phyloP scores from a whole-genome alignment of 53 echinoderm and acorn worm species.

The Glandiceps talaboti region DNA sequence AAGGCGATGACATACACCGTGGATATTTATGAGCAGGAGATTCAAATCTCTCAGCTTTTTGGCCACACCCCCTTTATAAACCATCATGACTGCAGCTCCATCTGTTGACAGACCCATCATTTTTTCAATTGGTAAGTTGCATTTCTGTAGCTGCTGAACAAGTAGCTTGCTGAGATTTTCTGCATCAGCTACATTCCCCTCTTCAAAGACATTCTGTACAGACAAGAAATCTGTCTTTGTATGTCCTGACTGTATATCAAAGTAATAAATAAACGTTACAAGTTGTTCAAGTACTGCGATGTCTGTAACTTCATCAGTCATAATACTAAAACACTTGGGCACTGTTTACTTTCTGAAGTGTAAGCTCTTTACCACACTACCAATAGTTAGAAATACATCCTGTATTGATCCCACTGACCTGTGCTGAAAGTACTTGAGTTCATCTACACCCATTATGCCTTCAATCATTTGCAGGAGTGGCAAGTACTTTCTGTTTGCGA shows the following conservation, averaged over 20 bases:
- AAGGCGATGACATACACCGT: neutral
- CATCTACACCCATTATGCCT: conserved; percentile 3
- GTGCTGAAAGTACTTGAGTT: conserved; percentile 15
- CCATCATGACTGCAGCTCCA: conserved; percentile 7
- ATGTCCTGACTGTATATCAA: neutral
- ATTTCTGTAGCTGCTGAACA: neutral
- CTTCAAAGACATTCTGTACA: neutral
- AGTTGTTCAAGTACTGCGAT: neutral
- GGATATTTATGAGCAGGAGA: neutral
- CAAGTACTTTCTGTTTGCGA: conserved; percentile 7
- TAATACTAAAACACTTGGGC: conserved; percentile 1
- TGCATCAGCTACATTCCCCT: neutral
- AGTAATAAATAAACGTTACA: conserved; percentile 3
- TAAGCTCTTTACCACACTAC: neutral
- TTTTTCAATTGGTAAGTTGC: neutral
- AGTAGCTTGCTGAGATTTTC: neutral
- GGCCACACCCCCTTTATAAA: neutral
- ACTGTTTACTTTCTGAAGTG: neutral
- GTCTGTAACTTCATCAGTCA: conserved; percentile 2
- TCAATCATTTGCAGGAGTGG: conserved; percentile 7
- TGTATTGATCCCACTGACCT: conserved; percentile 9
- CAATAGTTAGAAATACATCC: conserved; percentile 9
- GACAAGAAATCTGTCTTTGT: neutral
- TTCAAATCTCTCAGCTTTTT: neutral
- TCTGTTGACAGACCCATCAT: conserved; percentile 3